These are phyloP conservation scores for Hippocampus abdominalis DNA, from an alignment of 2,113 vertebrate species.

Conservation along the genomic window DNA sequence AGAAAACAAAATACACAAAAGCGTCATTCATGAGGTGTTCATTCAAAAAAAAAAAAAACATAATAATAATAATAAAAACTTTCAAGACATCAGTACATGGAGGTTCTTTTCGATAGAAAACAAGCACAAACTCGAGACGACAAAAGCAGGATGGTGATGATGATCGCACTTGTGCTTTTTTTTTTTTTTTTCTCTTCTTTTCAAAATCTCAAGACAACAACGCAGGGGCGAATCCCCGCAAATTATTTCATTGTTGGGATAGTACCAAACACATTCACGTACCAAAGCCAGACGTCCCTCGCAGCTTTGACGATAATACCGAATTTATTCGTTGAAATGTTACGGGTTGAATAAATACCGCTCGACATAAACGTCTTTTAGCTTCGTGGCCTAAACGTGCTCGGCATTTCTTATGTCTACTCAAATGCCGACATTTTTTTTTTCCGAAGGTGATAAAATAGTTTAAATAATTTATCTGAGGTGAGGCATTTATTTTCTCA, in stretches of 20 bases:
- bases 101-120: constrained; percentile 66
- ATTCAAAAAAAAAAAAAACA: constrained; percentile 72
- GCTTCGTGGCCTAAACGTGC: no score
- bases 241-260: background rate
- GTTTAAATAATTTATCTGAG: no score
- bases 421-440: background rate
- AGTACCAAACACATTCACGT: background rate
- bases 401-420: no score
- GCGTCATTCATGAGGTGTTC: constrained; percentile 58
- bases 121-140: constrained; percentile 53
- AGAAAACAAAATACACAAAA: background rate
- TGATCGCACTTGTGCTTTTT: constrained; percentile 19
- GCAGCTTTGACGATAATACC: background rate
- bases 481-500: no score
- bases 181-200: background rate
- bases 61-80: no score
- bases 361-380: background rate
- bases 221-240: background rate
- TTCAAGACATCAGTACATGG: constrained; percentile 58
- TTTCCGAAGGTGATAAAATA: background rate
- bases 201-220: background rate
- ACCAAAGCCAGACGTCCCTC: background rate
- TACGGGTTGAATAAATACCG: background rate
- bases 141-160: constrained; percentile 34
- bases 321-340: background rate